Conservation (phyloP, 2,113 vertebrate genomes). For the Penelope pileata region DNA sequence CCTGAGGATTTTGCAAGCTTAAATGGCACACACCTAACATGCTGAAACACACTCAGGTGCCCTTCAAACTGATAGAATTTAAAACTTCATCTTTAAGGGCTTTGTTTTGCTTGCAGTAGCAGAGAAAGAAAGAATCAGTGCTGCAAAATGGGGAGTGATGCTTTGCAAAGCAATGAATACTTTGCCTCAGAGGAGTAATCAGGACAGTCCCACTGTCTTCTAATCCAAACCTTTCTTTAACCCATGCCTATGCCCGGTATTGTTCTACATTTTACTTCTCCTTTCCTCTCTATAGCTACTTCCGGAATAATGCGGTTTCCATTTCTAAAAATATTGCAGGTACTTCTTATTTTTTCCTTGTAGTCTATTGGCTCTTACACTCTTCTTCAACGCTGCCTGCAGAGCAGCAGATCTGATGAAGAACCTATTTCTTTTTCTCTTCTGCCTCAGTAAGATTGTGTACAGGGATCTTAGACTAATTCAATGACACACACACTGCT, state of each 20-base stretch:
- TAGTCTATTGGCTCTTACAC: neutral
- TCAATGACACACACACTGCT: neutral
- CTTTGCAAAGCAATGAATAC: neutral
- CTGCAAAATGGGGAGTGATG: neutral
- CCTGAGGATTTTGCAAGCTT: neutral
- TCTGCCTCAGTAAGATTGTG: neutral
- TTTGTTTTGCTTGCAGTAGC: neutral
- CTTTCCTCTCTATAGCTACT: neutral
- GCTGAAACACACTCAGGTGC: neutral
- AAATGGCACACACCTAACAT: neutral
- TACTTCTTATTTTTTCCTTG: neutral
- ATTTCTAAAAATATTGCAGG: neutral
- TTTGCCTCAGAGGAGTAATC: neutral
- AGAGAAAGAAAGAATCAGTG: neutral
- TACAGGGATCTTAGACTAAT: neutral
- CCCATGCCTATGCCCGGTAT: neutral
- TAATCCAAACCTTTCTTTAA: neutral
- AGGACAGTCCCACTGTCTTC: neutral
- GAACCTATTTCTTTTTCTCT: neutral
- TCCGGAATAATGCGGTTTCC: neutral
- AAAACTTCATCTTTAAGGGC: neutral
- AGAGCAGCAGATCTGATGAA: neutral
- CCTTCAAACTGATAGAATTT: neutral
- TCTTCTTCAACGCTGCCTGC: neutral
- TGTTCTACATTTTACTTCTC: neutral